phyloP scores from a whole-genome alignment of 2,888 invertebrate genomes.

The Hermaeophaga mercurialis region DNA sequence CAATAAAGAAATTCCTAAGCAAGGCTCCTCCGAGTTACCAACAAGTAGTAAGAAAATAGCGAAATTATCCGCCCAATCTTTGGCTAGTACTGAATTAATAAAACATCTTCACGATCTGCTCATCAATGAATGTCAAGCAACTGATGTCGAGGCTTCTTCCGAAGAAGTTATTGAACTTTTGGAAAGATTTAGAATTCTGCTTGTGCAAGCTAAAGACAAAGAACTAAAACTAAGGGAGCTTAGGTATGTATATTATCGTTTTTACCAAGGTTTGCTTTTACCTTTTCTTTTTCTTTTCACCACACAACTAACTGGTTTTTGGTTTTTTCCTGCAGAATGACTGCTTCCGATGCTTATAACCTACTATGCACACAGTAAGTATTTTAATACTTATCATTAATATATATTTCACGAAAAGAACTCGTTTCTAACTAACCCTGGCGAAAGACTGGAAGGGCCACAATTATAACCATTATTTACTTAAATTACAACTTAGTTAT shows the following conservation, averaged over 20 bases:
- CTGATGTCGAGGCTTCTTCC: conserved; percentile 68
- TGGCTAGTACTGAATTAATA: conserved; percentile 80
- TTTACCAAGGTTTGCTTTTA: conserved; percentile 19
- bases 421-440: too few relatives aligned
- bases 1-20: conserved; percentile 63
- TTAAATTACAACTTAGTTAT: too few relatives aligned
- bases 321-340: conserved; percentile 59
- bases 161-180: conserved; percentile 69
- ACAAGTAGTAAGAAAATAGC: conserved; percentile 74
- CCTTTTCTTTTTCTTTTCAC: conserved; percentile 41
- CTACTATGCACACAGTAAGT: conserved; percentile 67
- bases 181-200: conserved; percentile 70
- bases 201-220: conserved; percentile 72
- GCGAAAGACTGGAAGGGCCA: too few relatives aligned
- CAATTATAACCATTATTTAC: too few relatives aligned
- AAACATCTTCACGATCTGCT: conserved; percentile 79
- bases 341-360: conserved; percentile 62
- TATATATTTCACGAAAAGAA: too few relatives aligned
- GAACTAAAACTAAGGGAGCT: conserved; percentile 78
- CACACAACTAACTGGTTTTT: conserved; percentile 49
- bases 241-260: conserved; percentile 63
- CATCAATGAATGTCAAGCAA: conserved; percentile 74
- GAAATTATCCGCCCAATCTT: conserved; percentile 76
- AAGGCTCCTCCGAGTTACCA: conserved; percentile 62
- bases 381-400: conserved; percentile 17